Conservation (phyloP, 2,113 vertebrate genomes). For the Mesoclemmys tuberculata region DNA sequence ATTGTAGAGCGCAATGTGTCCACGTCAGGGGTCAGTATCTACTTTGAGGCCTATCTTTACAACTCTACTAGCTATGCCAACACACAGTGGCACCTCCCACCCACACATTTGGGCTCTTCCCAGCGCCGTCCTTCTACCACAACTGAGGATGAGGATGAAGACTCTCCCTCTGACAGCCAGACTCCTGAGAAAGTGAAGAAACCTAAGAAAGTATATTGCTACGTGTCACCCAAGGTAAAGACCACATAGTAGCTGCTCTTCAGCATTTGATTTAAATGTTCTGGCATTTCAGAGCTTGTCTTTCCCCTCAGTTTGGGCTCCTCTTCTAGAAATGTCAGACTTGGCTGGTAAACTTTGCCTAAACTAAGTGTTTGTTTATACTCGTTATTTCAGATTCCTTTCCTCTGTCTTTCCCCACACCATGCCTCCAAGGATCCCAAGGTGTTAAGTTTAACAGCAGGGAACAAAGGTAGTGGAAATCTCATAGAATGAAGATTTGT, state of each 20-base stretch:
- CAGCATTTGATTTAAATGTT: neutral
- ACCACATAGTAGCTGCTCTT: neutral
- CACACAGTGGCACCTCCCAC: slow-evolving; percentile 90
- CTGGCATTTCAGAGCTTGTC: neutral
- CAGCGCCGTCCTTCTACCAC: slow-evolving; percentile 91
- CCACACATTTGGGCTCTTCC: slow-evolving; percentile 84
- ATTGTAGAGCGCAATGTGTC: slow-evolving; percentile 97
- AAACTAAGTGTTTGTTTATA: neutral
- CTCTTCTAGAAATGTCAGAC: neutral
- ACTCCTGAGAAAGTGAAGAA: slow-evolving; percentile 96
- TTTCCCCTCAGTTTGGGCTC: neutral
- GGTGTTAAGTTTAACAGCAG: neutral
- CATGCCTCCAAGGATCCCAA: neutral
- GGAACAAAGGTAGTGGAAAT: neutral
- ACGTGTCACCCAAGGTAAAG: slow-evolving; percentile 97
- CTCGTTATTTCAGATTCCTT: neutral
- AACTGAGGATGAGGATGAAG: slow-evolving; percentile 89
- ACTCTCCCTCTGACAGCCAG: slow-evolving; percentile 90
- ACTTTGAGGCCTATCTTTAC: slow-evolving; percentile 98
- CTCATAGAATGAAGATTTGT: neutral
- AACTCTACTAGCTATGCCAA: slow-evolving; percentile 89
- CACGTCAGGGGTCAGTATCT: slow-evolving; percentile 95
- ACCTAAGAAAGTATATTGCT: slow-evolving; percentile 99
- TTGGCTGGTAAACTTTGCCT: neutral
- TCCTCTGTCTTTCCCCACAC: neutral